Conservation (phyloP, 2,797 vertebrate species). For the Chanos chanos region DNA sequence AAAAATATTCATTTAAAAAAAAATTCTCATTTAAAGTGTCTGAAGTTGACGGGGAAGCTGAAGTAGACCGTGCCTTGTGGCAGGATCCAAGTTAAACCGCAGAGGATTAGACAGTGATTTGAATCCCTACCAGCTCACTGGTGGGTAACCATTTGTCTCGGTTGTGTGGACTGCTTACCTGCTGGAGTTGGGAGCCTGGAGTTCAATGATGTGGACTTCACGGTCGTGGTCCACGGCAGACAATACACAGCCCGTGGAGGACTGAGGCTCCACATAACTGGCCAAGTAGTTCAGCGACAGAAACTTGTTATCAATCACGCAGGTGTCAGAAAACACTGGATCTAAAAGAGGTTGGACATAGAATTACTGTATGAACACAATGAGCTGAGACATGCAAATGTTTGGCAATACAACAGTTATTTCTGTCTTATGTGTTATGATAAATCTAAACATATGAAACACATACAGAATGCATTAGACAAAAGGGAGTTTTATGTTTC, state of each 20-base stretch:
- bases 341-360: slow-evolving; percentile 67
- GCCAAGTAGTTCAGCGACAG: slow-evolving; percentile 96
- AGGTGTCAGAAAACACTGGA: slow-evolving; percentile 81
- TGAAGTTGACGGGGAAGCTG: neutral
- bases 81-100: neutral
- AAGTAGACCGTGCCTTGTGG: neutral
- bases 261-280: slow-evolving; percentile 82
- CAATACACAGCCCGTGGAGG: slow-evolving; percentile 84
- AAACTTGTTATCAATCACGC: slow-evolving; percentile 91
- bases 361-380: neutral
- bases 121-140: neutral
- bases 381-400: neutral
- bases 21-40: neutral
- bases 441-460: no score
- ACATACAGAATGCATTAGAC: no score
- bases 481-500: no score
- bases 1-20: no score
- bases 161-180: slow-evolving; percentile 57
- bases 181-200: slow-evolving; percentile 90
- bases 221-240: slow-evolving; percentile 67
- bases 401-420: no score
- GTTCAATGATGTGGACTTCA: slow-evolving; percentile 92
- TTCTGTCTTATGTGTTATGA: no score
- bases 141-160: neutral
- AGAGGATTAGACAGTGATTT: neutral